Conservation (phyloP, 1,140 invertebrate genomes). For the Drosophila lowei region DNA sequence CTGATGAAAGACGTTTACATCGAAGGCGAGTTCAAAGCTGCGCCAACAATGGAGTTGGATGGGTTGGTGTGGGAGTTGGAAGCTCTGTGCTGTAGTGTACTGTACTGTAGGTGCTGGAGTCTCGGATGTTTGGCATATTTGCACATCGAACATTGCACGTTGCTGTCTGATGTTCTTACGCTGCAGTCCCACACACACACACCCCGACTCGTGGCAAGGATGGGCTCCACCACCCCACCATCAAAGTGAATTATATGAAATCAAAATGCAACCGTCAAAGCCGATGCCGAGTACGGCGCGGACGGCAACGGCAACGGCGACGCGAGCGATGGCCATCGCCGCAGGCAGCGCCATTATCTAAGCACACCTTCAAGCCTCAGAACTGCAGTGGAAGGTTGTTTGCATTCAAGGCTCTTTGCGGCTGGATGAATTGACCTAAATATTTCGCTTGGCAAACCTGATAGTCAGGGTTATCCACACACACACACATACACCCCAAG, state of each 20-base stretch:
- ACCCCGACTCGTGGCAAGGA: constrained; percentile 4
- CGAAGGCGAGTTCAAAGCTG: constrained; percentile 30
- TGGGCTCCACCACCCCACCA: constrained; percentile 23
- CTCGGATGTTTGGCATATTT: constrained; percentile 35
- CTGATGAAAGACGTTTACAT: constrained; percentile 48
- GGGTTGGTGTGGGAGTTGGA: not conserved
- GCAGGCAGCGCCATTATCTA: constrained; percentile 66
- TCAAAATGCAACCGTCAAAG: constrained; percentile 46
- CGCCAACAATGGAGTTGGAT: not conserved
- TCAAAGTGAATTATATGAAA: constrained; percentile 54
- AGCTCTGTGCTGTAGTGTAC: not conserved
- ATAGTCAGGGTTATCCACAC: constrained; percentile 79
- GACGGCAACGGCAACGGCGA: constrained; percentile 5
- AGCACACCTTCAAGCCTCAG: constrained; percentile 77
- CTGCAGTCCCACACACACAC: constrained; percentile 2
- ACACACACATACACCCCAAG: constrained; percentile 23
- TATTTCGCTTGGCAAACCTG: constrained; percentile 82
- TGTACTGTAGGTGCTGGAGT: not conserved
- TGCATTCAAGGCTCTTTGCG: constrained; percentile 82
- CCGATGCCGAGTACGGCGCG: constrained; percentile 20
- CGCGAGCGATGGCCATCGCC: constrained; percentile 43
- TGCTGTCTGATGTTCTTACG: constrained; percentile 19
- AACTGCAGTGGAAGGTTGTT: constrained; percentile 82
- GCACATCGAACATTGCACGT: constrained; percentile 32
- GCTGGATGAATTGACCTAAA: constrained; percentile 83